A percentile compares a stretch with the other conserved stretches of the same genome.
Evolutionary conservation across 2,888 invertebrate species (phyloP).

Genomic region (Nomada ferruginata): DNA sequence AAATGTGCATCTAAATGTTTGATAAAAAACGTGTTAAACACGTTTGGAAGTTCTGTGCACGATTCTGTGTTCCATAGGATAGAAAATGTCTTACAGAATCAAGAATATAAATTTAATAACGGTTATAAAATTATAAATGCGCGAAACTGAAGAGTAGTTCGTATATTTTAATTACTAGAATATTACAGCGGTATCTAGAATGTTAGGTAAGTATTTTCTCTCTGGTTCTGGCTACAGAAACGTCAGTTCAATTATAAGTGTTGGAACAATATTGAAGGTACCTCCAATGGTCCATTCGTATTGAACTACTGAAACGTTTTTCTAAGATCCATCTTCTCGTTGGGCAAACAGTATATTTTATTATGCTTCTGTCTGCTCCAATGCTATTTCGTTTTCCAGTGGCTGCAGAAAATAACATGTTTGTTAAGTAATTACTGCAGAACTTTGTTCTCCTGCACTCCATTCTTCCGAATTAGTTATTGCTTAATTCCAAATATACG

Average conservation of each 20-base stretch:
- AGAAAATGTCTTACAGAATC: background rate
- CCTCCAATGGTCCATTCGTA: slow-evolving; percentile 23
- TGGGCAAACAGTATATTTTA: background rate
- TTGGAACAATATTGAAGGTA: background rate
- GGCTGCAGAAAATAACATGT: too few relatives aligned
- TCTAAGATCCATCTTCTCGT: background rate
- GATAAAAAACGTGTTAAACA: background rate
- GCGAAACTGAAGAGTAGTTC: too few relatives aligned
- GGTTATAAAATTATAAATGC: too few relatives aligned
- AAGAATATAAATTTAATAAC: too few relatives aligned
- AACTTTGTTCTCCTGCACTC: too few relatives aligned
- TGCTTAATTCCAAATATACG: too few relatives aligned
- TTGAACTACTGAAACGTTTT: slow-evolving; percentile 18
- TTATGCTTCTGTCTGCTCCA: background rate
- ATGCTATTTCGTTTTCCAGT: background rate
- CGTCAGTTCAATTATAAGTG: background rate
- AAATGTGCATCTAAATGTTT: background rate
- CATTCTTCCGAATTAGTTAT: too few relatives aligned
- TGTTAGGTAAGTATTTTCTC: too few relatives aligned
- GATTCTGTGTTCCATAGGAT: background rate
- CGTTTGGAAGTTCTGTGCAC: background rate
- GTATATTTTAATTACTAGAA: too few relatives aligned
- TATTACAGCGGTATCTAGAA: too few relatives aligned
- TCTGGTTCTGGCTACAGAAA: too few relatives aligned
- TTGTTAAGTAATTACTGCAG: too few relatives aligned